phyloP scores from a whole-genome alignment of 2,113 vertebrate genomes.

The Bubo scandiacus region DNA sequence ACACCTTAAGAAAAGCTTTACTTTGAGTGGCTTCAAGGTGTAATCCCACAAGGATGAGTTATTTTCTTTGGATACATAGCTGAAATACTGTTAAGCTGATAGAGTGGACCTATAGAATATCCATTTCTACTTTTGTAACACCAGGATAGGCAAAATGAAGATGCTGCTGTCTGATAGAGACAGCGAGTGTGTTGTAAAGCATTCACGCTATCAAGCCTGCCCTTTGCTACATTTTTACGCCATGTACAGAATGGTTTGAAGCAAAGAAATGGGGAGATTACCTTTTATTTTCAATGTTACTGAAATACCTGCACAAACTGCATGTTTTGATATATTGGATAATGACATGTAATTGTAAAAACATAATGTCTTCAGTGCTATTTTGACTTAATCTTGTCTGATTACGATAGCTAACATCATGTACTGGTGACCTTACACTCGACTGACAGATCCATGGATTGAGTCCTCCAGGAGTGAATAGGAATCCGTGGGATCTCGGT shows the following conservation, averaged over 20 bases:
- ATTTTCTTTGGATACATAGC: background rate
- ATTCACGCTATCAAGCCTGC: background rate
- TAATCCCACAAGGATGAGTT: background rate
- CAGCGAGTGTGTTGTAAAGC: background rate
- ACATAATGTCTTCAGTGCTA: constrained; percentile 39
- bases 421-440: background rate
- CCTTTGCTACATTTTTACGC: background rate
- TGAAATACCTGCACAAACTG: constrained; percentile 31
- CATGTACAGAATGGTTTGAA: background rate
- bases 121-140: background rate
- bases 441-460: background rate
- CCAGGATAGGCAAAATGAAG: background rate
- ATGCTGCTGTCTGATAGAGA: background rate
- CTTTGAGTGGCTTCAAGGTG: background rate
- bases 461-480: background rate
- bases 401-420: constrained; percentile 20
- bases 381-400: constrained; percentile 29
- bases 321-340: constrained; percentile 38
- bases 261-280: background rate
- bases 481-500: background rate
- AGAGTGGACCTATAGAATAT: background rate
- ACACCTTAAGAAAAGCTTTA: background rate
- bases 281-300: background rate
- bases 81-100: background rate
- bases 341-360: constrained; percentile 52